Base-by-base conservation (phyloP, 2,113 vertebrate genomes). In the Paradoxurus hermaphroditus region DNA sequence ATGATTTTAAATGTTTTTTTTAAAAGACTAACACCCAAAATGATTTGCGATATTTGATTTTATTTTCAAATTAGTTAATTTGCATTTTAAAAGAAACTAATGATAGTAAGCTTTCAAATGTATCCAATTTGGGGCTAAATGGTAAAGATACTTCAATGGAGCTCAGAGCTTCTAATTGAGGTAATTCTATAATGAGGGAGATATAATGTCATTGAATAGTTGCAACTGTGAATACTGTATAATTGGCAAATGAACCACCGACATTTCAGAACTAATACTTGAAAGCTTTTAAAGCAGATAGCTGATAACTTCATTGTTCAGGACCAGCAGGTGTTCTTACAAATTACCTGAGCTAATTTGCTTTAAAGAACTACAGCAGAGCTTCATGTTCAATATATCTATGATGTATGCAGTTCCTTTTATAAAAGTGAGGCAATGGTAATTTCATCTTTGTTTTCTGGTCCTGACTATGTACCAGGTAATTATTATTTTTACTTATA, bases 271-370 rank as follows among this genome's bases (percentile, higher is more conserved):
- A 36, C 29, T 67, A 12, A 46, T 36, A 73, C 46, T 77, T 70
- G 31, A 95, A 77, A 70, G 49, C 19, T 86, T 90, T 89, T 49
- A 86, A 77, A 91, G 39, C 12, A 77, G 41, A 87, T 70, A 77
- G 13, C 56, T 91, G 65, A 96, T 86, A 87, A 81, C 36, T 78
- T 92, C 39, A 96, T 90, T 89, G 65, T 95, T 92, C 36, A 70
- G 59, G 41, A 86, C 29, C 39, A 21, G 75, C 67, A 97, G 70
- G 46, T 95, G 51, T 92, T 94, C 90, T 92, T n/a, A 86, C 23
- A 97, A 95, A 95, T 92, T 73, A 86, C 39, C 9, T 94, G 11
- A 90, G 62, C 31, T 62, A 62, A 94, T 95, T 83, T 94, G 19
- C 36, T 63, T 5, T 93, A 86, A 89, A 65, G 27, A 78, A 12